Evolutionary conservation across 2,113 vertebrate genomes (phyloP).

Genomic region (Plotosus lineatus): DNA sequence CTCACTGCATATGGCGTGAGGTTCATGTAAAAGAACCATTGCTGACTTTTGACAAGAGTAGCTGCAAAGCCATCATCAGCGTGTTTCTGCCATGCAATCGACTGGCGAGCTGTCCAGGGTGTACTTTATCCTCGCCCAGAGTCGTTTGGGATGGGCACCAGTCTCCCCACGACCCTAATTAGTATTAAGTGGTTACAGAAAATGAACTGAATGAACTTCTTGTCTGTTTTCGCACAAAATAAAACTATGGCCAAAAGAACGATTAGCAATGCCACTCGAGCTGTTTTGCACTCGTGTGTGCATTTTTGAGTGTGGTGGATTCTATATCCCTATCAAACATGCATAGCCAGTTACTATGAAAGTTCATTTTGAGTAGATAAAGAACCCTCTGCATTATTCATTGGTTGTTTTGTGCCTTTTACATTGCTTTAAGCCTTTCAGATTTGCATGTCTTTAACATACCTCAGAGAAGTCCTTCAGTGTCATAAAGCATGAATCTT

Average conservation of each 20-base stretch:
- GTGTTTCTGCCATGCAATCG: no score
- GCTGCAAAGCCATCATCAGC: no score
- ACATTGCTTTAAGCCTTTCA: slow-evolving; percentile 61
- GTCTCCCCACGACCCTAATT: no score
- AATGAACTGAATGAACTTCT: no score
- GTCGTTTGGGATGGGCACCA: no score
- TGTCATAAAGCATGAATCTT: slow-evolving; percentile 58
- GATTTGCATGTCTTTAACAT: slow-evolving; percentile 61
- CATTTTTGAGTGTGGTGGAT: slow-evolving; percentile 49
- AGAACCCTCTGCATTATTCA: slow-evolving; percentile 67
- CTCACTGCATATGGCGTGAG: no score
- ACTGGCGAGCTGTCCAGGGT: no score
- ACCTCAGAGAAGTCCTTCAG: slow-evolving; percentile 55
- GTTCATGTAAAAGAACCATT: no score
- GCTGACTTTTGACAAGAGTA: no score
- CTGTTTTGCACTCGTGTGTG: slow-evolving; percentile 1
- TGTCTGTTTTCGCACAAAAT: slow-evolving; percentile 11
- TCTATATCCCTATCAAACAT: slow-evolving; percentile 55
- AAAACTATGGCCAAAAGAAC: slow-evolving; percentile 44
- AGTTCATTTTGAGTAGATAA: slow-evolving; percentile 53
- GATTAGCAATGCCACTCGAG: slow-evolving; percentile 35
- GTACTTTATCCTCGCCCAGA: no score
- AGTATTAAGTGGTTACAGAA: no score
- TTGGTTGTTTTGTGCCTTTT: slow-evolving; percentile 62
- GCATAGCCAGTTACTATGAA: slow-evolving; percentile 49